Conservation (phyloP, 2,888 invertebrate species). For the Chrysotoxum bicinctum region DNA sequence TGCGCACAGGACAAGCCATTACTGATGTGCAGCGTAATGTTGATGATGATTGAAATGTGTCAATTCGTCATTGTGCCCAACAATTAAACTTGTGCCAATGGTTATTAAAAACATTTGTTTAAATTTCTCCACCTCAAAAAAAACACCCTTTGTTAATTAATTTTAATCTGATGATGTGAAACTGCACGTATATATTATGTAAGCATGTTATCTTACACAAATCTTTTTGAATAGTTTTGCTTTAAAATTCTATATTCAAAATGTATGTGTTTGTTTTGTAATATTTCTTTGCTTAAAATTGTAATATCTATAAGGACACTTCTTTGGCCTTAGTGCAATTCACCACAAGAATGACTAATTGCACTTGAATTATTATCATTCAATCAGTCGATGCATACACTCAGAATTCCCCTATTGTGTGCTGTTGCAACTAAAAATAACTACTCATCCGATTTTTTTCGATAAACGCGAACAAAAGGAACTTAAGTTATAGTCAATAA, state of each 20-base stretch:
- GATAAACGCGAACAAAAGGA: background rate
- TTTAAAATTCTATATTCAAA: background rate
- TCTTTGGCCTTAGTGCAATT: slow-evolving; percentile 12
- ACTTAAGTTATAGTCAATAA: background rate
- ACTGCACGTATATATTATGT: too few relatives aligned
- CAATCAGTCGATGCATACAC: slow-evolving; percentile 16
- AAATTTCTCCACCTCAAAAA: too few relatives aligned
- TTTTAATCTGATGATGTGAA: too few relatives aligned
- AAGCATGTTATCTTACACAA: too few relatives aligned
- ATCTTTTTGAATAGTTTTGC: too few relatives aligned
- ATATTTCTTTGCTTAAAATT: background rate
- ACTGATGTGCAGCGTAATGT: too few relatives aligned
- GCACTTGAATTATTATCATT: slow-evolving; percentile 53
- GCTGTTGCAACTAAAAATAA: background rate
- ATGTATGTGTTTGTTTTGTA: background rate
- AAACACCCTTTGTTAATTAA: too few relatives aligned
- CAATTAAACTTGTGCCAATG: too few relatives aligned
- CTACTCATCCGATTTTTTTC: background rate
- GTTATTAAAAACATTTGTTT: too few relatives aligned
- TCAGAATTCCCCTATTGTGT: background rate
- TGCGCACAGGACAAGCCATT: too few relatives aligned
- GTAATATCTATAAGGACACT: background rate
- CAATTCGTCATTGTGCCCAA: too few relatives aligned
- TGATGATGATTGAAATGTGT: too few relatives aligned
- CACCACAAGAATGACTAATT: slow-evolving; percentile 47